phyloP scores from a whole-genome alignment of 2,888 invertebrate genomes.

The Cinara cedri region DNA sequence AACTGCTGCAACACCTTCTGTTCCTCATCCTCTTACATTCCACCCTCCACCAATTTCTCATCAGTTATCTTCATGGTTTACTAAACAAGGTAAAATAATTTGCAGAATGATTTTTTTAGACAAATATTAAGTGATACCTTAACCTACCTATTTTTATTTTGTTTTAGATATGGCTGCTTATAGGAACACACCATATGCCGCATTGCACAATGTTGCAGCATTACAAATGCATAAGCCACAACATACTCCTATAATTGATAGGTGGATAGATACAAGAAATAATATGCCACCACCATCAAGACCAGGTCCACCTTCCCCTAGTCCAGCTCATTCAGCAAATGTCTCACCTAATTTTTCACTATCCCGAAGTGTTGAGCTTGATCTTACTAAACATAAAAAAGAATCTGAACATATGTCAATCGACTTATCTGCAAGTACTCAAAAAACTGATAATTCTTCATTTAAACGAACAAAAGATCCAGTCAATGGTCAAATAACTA shows the following conservation, averaged over 20 bases:
- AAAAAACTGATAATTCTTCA: slow-evolving; percentile 11
- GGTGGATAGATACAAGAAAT: slow-evolving; percentile 52
- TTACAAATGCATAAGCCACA: slow-evolving; percentile 47
- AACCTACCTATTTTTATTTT: slow-evolving; percentile 5
- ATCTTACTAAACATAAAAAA: slow-evolving; percentile 51
- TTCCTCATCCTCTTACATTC: slow-evolving; percentile 57
- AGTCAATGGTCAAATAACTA: slow-evolving; percentile 38
- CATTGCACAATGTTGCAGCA: slow-evolving; percentile 39
- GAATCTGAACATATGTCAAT: slow-evolving; percentile 57
- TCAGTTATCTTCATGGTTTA: slow-evolving; percentile 56
- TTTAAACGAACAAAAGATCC: slow-evolving; percentile 33
- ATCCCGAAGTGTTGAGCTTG: slow-evolving; percentile 39
- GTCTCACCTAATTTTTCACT: slow-evolving; percentile 35
- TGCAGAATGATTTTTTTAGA: slow-evolving; percentile 1
- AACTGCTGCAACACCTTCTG: slow-evolving; percentile 51
- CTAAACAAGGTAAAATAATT: slow-evolving; percentile 57
- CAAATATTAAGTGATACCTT: slow-evolving; percentile 18
- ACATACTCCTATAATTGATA: slow-evolving; percentile 53
- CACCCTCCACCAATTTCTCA: slow-evolving; percentile 54
- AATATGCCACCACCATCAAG: slow-evolving; percentile 56
- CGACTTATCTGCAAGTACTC: slow-evolving; percentile 53
- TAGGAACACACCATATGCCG: slow-evolving; percentile 49
- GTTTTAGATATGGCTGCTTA: slow-evolving; percentile 53
- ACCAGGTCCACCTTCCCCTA: slow-evolving; percentile 49
- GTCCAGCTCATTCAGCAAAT: slow-evolving; percentile 52